Evolutionary conservation across 1,140 invertebrate genomes (phyloP).

Genomic region (Rhizoglyphus robini): DNA sequence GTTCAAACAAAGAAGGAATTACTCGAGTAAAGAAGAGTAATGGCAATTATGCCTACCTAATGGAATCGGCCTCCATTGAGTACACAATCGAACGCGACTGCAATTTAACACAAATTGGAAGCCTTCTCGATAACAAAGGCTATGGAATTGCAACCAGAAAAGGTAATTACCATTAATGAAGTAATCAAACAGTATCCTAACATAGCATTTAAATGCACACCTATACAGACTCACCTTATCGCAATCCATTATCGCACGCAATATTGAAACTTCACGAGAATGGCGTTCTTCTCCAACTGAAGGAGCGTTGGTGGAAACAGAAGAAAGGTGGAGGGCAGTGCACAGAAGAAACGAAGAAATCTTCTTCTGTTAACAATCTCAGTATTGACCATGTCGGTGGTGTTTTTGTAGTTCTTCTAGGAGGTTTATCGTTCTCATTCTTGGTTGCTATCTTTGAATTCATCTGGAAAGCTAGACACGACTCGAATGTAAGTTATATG

Average conservation of each 20-base stretch:
- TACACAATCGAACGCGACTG: constrained; percentile 89
- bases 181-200: too few species aligned
- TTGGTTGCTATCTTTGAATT: constrained; percentile 27
- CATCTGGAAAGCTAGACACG: constrained; percentile 25
- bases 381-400: constrained; percentile 36
- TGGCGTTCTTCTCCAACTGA: constrained; percentile 34
- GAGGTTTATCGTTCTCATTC: constrained; percentile 32
- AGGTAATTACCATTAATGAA: not conserved
- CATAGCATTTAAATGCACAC: too few species aligned
- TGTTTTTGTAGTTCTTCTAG: constrained; percentile 39
- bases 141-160: constrained; percentile 33
- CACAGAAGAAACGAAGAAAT: constrained; percentile 25
- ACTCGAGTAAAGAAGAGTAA: constrained; percentile 50
- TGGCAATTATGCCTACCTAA: constrained; percentile 48
- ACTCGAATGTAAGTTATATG: not conserved
- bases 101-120: constrained; percentile 93
- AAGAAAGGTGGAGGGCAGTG: constrained; percentile 27
- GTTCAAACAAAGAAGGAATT: constrained; percentile 64
- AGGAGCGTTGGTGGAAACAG: constrained; percentile 34
- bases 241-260: constrained; percentile 31
- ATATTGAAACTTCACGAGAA: constrained; percentile 37
- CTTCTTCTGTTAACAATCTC: constrained; percentile 26
- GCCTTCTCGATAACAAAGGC: constrained; percentile 75
- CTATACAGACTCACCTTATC: constrained; percentile 20
- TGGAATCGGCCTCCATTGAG: constrained; percentile 93